Base-by-base conservation (phyloP, 1,140 invertebrate species). In the Tachypleus tridentatus region DNA sequence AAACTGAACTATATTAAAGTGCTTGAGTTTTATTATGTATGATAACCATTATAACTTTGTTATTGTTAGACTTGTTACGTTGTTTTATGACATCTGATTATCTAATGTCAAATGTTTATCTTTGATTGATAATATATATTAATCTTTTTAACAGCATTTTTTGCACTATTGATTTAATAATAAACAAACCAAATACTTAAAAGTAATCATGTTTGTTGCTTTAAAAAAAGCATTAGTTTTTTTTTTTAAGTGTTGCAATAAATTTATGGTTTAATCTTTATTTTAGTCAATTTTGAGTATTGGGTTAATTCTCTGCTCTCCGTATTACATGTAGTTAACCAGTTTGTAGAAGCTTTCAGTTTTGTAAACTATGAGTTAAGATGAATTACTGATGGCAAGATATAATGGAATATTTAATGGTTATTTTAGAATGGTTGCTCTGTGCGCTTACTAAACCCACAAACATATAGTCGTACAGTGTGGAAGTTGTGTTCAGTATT, bases 391-490 rank as follows among this genome's bases (percentile, higher is more conserved):
- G 2, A 29, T 29, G 29, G 29, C 29, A 29, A 29, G 29, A 29
- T 29, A 29, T 29, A 29, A 5, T 11, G 0, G 9, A 49, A 52
- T 52, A 8, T 51, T 57, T 11, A 56, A 29, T 64, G 58, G n/a
- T 59, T 62, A 59, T 64, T 58, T 71, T 74, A 79, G 65, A 89
- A 92, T 74, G 92, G 92, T 1, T 95, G 92, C 75, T 96, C 92
- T 67, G 78, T 98, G 29, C 82, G 96, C 63, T 78, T 98, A 69
- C 77, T 98, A 8, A 98, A 98, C 80, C 97, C 97, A 4, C 96
- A 95, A 72, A 89, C 88, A 0, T 98, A 89, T 74, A 82, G 89
- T 61, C 71, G 77, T 57, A 75, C 75, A 67, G 76, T 85, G 7
- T 83, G 82, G 80, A 78, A 80, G 63, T 69, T 85, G 4, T 80